phyloP scores from a whole-genome alignment of 2,888 invertebrate species.

The Chrysolina americana region DNA sequence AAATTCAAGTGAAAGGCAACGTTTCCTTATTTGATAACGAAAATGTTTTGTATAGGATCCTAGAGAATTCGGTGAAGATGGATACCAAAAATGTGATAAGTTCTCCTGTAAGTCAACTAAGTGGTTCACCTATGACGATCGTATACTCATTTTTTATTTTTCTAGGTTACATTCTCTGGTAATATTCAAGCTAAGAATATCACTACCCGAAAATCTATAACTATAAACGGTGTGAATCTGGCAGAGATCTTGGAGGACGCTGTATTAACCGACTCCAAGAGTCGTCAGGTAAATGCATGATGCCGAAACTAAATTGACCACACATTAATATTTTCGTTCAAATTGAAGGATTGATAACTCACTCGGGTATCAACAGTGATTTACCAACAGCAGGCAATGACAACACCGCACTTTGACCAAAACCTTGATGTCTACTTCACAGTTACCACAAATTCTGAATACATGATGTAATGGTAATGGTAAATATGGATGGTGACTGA shows the following conservation, averaged over 20 bases:
- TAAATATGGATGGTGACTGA: too few relatives aligned
- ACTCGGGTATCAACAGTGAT: too few relatives aligned
- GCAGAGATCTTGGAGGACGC: slow-evolving; percentile 62
- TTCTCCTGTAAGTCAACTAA: slow-evolving; percentile 54
- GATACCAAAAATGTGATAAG: slow-evolving; percentile 55
- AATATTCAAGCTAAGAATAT: slow-evolving; percentile 57
- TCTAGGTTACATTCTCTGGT: slow-evolving; percentile 59
- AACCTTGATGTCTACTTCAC: too few relatives aligned
- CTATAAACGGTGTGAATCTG: slow-evolving; percentile 62
- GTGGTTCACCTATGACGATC: background rate
- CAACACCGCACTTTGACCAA: too few relatives aligned
- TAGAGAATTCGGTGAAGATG: slow-evolving; percentile 58
- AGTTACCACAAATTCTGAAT: too few relatives aligned
- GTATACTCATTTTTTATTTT: slow-evolving; percentile 17
- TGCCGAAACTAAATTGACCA: background rate
- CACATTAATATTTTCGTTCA: too few relatives aligned
- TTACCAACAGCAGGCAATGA: too few relatives aligned
- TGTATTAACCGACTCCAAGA: slow-evolving; percentile 55
- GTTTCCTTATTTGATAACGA: slow-evolving; percentile 57
- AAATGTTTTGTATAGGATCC: slow-evolving; percentile 53
- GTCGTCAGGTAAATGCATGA: slow-evolving; percentile 58
- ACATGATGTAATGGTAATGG: too few relatives aligned
- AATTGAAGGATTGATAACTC: too few relatives aligned
- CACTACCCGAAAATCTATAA: slow-evolving; percentile 55
- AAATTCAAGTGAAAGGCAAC: slow-evolving; percentile 54